Evolutionary conservation across 2,797 vertebrate genomes (phyloP), one percentile per base, ranked within the genome.

Genomic region (Limnodromus scolopaceus): DNA sequence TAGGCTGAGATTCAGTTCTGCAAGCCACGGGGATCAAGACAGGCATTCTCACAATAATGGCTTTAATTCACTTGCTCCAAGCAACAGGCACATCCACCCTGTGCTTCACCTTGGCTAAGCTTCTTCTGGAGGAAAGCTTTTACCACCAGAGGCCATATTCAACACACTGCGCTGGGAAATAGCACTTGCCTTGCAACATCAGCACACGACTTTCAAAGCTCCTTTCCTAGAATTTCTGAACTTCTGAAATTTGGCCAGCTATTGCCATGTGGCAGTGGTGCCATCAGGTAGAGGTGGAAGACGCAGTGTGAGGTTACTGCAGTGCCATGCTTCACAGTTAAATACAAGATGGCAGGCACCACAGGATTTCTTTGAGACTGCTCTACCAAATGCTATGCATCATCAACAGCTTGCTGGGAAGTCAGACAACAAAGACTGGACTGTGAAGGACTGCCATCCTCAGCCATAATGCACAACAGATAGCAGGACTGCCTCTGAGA

Each of bases 51-150:
- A 64, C 0, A 0, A 22, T 30, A 74, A 5, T 3, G 9, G 25
- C 32, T 95, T 79, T 66, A 89, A 77, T 74, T 34, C 43, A 25
- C 15, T 84, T 89, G 15, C 65, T 93, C 46, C 2, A 1, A 87
- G 91, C 81, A 93, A 69, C 63, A 54, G 63, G 46, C 51, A 57
- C 23, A 82, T 77, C 16, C 49, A 75, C 17, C 5, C 64, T 48
- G 55, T 0, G 2, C 36, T 85, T 87, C 71, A 85, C 64, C 64
- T 74, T 63, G 22, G 38, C 16, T 39, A 77, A 28, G 19, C n/a
- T 66, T 79, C 58, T 76, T 78, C 70, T 66, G 36, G 84, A 87
- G 74, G 25, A 85, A 91, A 84, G 25, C 32, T 89, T 92, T 93
- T 51, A 36, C 27, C 58, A n/a, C 16, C 7, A 9, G 38, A 79